Evolutionary conservation across 2,888 invertebrate genomes (phyloP).

Genomic region (Epinotia nisella): DNA sequence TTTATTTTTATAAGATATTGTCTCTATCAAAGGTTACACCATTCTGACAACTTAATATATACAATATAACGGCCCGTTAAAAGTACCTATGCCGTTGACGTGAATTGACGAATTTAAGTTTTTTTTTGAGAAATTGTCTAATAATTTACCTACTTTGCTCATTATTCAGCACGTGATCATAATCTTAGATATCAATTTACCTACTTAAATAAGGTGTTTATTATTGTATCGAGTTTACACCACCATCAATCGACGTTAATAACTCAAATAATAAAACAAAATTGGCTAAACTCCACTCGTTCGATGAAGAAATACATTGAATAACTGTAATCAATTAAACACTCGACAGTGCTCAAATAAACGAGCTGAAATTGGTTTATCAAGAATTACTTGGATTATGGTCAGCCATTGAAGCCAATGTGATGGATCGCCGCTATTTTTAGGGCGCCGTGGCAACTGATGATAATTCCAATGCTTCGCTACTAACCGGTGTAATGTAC

Average conservation of each 20-base stretch:
- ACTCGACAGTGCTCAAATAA: constrained; percentile 41
- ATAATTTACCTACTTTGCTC: not conserved
- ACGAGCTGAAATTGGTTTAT: constrained; percentile 37
- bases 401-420: constrained; percentile 36
- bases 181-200: not conserved
- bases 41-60: no score
- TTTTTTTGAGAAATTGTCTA: no score
- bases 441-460: not conserved
- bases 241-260: constrained; percentile 25
- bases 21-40: no score
- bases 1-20: no score
- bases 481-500: constrained; percentile 1
- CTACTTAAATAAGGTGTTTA: not conserved
- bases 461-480: not conserved
- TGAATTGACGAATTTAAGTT: no score
- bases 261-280: constrained; percentile 21
- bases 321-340: constrained; percentile 41
- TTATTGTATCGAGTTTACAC: constrained; percentile 4
- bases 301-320: constrained; percentile 27
- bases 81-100: no score
- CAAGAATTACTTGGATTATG: constrained; percentile 34
- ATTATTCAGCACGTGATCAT: not conserved
- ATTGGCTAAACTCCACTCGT: constrained; percentile 20
- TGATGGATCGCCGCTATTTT: constrained; percentile 33
- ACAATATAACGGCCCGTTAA: no score